A percentile compares a stretch with the other conserved stretches of the same genome.
phyloP scores from a whole-genome alignment of 2,113 vertebrate genomes.

The Pelecanus crispus region DNA sequence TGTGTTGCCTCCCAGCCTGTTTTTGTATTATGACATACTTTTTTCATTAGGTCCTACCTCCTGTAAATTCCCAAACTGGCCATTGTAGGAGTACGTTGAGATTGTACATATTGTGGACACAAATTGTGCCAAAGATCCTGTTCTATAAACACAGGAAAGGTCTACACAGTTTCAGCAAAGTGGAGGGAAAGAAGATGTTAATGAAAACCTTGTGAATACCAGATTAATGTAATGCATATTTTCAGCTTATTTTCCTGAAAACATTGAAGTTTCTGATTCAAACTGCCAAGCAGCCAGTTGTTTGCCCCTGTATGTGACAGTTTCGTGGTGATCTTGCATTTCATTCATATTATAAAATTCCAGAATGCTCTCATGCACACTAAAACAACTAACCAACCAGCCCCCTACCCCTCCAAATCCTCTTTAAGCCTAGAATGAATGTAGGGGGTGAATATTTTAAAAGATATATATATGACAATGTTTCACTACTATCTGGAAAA shows the following conservation, averaged over 20 bases:
- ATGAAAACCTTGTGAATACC: neutral
- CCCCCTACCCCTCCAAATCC: neutral
- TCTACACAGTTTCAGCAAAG: neutral
- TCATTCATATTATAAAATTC: neutral
- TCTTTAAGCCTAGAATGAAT: conserved; percentile 2
- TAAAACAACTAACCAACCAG: neutral
- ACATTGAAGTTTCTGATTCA: neutral
- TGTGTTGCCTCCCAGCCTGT: neutral
- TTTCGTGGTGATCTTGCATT: neutral
- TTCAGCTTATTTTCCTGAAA: neutral
- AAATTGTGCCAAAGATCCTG: neutral
- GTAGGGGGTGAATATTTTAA: neutral
- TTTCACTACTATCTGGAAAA: conserved; percentile 38
- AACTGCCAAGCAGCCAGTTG: neutral
- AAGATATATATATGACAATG: neutral
- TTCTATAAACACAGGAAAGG: neutral
- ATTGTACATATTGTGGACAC: neutral
- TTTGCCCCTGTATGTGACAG: neutral
- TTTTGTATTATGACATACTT: neutral
- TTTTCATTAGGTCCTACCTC: neutral
- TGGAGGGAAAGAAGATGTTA: neutral
- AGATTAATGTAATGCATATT: neutral
- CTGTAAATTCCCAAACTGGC: neutral
- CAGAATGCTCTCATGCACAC: neutral
- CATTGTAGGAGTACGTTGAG: neutral